Evolutionary conservation across 2,888 invertebrate species (phyloP).

Genomic region (Pristionchus maxplancki): DNA sequence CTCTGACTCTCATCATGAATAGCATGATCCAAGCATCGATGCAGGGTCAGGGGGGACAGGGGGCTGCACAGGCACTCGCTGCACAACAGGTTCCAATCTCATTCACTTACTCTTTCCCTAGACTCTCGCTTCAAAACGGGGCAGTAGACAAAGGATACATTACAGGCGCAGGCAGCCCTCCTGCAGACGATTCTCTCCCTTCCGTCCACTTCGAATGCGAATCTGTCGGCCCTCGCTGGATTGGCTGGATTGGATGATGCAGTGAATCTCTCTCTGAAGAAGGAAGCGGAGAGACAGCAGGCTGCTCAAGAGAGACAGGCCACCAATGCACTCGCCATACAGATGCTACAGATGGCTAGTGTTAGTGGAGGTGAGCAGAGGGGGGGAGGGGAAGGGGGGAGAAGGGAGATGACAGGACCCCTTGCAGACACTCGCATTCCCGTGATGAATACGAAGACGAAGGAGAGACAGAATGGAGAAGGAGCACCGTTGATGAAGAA

Average conservation of each 20-base stretch:
- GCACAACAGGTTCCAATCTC: conserved; percentile 54
- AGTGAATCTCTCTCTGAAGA: conserved; percentile 15
- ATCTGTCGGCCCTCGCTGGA: not conserved
- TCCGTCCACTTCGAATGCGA: conserved; percentile 6
- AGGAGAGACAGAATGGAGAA: conserved; percentile 49
- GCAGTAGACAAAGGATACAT: not conserved
- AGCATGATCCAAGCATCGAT: conserved; percentile 43
- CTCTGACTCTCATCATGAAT: conserved; percentile 30
- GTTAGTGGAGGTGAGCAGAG: conserved; percentile 54
- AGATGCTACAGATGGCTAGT: conserved; percentile 57
- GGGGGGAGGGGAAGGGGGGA: not conserved
- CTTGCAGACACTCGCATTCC: conserved; percentile 53
- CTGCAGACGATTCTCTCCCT: conserved; percentile 47
- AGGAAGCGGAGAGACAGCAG: conserved; percentile 49
- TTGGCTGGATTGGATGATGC: conserved; percentile 36
- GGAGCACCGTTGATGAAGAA: conserved; percentile 53
- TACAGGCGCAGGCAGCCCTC: conserved; percentile 51
- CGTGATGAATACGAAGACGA: conserved; percentile 52
- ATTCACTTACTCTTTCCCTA: too few species aligned
- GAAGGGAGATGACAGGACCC: not conserved
- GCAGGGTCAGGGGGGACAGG: not conserved
- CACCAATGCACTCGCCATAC: conserved; percentile 26
- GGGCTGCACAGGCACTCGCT: conserved; percentile 50
- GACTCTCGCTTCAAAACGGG: too few species aligned
- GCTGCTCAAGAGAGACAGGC: conserved; percentile 49